Percentiles rank a stretch among this genome's conserved stretches.
Evolutionary conservation across 1,140 invertebrate species (phyloP).

Genomic region (Lasaia peninsularis): DNA sequence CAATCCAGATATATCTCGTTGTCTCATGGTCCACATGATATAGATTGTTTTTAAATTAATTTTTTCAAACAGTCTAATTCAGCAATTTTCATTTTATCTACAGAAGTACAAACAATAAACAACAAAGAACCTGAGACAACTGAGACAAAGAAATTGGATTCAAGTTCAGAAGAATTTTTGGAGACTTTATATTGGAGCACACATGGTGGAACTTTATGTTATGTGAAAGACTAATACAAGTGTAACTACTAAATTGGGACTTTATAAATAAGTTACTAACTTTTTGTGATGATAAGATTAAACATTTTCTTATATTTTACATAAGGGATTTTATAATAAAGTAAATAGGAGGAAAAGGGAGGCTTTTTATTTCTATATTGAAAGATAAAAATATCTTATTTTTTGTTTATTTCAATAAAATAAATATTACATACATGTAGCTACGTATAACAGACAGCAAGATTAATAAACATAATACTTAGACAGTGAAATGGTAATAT

Average conservation of each 20-base stretch:
- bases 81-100: slow-evolving; percentile 68
- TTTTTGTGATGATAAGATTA: slow-evolving; percentile 25
- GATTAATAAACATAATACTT: slow-evolving; percentile 28
- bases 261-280: slow-evolving; percentile 37
- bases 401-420: slow-evolving; percentile 54
- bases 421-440: slow-evolving; percentile 58
- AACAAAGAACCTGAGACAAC: slow-evolving; percentile 66
- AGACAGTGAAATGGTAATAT: slow-evolving; percentile 9
- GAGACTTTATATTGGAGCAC: slow-evolving; percentile 74
- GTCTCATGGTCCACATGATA: slow-evolving; percentile 79
- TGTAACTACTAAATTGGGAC: slow-evolving; percentile 42
- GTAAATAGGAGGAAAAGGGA: slow-evolving; percentile 50
- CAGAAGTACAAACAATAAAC: slow-evolving; percentile 73
- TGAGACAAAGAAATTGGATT: slow-evolving; percentile 49
- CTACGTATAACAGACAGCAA: slow-evolving; percentile 38
- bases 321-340: slow-evolving; percentile 54
- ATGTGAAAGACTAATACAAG: slow-evolving; percentile 25
- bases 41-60: slow-evolving; percentile 52
- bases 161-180: slow-evolving; percentile 55
- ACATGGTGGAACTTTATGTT: slow-evolving; percentile 74
- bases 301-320: slow-evolving; percentile 17
- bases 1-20: slow-evolving; percentile 78
- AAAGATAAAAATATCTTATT: slow-evolving; percentile 44
- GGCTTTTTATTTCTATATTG: slow-evolving; percentile 59
- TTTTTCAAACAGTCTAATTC: slow-evolving; percentile 45